These are phyloP conservation scores for Sylvietta virens DNA, from an alignment of 2,113 vertebrate species.

Conservation along the genomic window DNA sequence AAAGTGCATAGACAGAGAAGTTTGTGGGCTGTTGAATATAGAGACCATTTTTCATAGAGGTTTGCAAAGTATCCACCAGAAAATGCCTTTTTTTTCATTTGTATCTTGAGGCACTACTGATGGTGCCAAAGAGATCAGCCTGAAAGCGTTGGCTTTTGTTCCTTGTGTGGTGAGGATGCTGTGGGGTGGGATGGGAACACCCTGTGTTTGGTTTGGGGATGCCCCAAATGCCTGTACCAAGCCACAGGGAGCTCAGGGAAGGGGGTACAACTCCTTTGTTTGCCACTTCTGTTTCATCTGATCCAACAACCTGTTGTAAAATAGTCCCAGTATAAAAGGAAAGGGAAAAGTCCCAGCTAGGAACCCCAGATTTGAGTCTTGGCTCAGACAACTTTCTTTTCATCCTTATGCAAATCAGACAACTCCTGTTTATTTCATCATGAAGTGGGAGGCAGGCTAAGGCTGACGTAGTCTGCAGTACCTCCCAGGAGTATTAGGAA, in stretches of 20 bases:
- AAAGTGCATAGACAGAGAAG: not conserved
- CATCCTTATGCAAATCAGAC: conserved; percentile 46
- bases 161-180: not conserved
- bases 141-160: accelerated
- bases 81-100: not conserved
- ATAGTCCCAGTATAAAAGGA: not conserved
- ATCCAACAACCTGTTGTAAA: not conserved
- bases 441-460: conserved; percentile 15
- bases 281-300: not conserved
- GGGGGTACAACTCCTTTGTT: not conserved
- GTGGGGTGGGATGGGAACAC: not conserved
- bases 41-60: not conserved
- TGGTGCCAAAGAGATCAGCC: not conserved
- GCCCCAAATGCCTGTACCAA: not conserved
- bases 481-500: conserved; percentile 48
- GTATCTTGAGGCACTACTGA: not conserved
- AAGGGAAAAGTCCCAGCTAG: not conserved
- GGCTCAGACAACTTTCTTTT: not conserved
- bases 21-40: not conserved
- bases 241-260: not conserved
- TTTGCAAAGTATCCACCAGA: not conserved
- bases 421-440: conserved; percentile 45
- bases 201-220: not conserved
- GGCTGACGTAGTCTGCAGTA: conserved; percentile 30
- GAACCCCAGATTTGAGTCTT: not conserved